Evolutionary conservation across 2,888 invertebrate genomes (phyloP), one percentile per base, ranked within the genome.

Genomic region (Dynastes tityus): DNA sequence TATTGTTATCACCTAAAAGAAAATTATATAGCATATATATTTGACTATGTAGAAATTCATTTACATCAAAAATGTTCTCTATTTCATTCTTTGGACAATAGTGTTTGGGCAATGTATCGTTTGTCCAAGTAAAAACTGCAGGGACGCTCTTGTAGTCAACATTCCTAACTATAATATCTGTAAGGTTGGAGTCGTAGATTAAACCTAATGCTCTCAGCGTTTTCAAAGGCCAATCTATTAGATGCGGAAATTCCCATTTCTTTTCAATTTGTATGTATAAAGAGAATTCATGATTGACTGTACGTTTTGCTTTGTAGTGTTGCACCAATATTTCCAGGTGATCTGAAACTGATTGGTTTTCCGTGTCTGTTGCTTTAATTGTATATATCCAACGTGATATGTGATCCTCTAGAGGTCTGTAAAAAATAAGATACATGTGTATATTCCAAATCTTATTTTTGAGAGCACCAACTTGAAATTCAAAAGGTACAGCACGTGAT

Each of bases 381-480:
- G 93, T 91, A 89, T 95, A 97, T 86, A 93, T 91, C 94, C 95
- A 96, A 84, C 93, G 93, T 73, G 96, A 96, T 77, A 96, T 94
- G 83, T 95, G 93, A 82, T 94, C 93, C 86, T 96, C 95, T 77
- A 96, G 89, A 16, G 97, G 96, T 81, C 96, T 96, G 86, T 37
- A 84, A 87, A 65, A 80, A 78, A 76, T 51, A 45, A 11, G 45
- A 8, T 45, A 45, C 45, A 45, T 45, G 45, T 45, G 11, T 45
- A 45, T 45, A 11, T 8, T 45, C 6, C 11, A 0, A 45, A 11
- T 9, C 9, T 45, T 8, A 45, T 45, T 8, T 8, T 8, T 8
- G 45, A 45, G 11, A 11, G 8, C 45, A 45, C 2, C 45, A 11
- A 11, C 32, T 45, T 45, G 8, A 45, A 45, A 45, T 9, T 45